Conservation (phyloP, 2,113 vertebrate species). For the Notothenia coriiceps region DNA sequence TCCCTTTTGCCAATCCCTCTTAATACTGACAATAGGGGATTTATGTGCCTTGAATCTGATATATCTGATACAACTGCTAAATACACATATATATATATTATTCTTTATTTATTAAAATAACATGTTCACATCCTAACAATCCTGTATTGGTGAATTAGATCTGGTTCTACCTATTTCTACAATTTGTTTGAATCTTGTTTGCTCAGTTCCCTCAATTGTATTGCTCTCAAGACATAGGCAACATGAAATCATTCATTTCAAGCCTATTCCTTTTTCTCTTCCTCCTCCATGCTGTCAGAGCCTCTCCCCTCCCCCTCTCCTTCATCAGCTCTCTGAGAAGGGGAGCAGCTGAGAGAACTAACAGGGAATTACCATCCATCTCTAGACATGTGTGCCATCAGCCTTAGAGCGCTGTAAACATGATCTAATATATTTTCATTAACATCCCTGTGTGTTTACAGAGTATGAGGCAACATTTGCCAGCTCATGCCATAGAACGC, state of each 20-base stretch:
- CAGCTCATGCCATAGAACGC: neutral
- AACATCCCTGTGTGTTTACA: constrained; percentile 30
- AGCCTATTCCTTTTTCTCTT: neutral
- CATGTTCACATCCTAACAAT: neutral
- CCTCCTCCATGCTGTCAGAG: constrained; percentile 29
- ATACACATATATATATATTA: too few relatives aligned
- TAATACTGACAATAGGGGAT: neutral
- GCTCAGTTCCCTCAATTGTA: neutral
- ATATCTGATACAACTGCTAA: too few relatives aligned
- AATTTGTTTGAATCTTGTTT: neutral
- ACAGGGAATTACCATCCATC: constrained; percentile 68
- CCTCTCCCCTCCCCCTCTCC: constrained; percentile 48
- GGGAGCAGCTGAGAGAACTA: constrained; percentile 79
- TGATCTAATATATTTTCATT: constrained; percentile 62
- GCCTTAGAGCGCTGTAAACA: constrained; percentile 63
- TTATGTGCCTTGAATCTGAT: too few relatives aligned
- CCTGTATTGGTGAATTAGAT: neutral
- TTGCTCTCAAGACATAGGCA: neutral
- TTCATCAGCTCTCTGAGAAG: constrained; percentile 48
- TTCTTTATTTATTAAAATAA: neutral
- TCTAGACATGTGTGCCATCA: constrained; percentile 58
- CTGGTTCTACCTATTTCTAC: neutral
- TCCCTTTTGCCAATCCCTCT: neutral
- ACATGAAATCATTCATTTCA: constrained; percentile 8
- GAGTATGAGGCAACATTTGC: neutral